Percentiles rank a stretch among this genome's conserved stretches.
Conservation (phyloP, 1,140 invertebrate species). For the Palaemon carinicauda region DNA sequence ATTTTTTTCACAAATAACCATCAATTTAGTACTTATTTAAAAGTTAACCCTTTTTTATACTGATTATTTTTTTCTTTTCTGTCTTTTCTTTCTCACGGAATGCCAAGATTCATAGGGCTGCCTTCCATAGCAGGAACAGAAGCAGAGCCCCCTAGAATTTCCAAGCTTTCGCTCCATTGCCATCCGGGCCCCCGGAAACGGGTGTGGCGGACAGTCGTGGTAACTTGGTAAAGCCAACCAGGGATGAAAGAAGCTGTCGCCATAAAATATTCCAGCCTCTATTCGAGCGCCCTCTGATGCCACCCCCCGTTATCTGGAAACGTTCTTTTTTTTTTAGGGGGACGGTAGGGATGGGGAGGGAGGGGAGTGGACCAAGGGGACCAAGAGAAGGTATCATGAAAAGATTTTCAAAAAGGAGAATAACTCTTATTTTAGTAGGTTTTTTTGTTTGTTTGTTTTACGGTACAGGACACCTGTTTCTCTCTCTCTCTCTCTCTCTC, state of each 20-base stretch:
- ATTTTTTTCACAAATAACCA: too few relatives aligned
- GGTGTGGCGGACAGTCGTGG: conserved; percentile 51
- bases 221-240: conserved; percentile 48
- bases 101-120: too few relatives aligned
- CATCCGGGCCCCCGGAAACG: too few relatives aligned
- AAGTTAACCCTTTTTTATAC: too few relatives aligned
- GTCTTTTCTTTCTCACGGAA: too few relatives aligned
- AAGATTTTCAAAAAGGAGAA: background rate
- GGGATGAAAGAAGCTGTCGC: conserved; percentile 51
- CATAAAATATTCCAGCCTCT: conserved; percentile 53
- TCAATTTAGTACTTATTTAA: too few relatives aligned
- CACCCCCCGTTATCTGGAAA: conserved; percentile 47
- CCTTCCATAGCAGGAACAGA: too few relatives aligned
- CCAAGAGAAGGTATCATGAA: background rate
- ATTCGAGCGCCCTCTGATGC: conserved; percentile 41
- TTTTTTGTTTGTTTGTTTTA: background rate
- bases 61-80: background rate
- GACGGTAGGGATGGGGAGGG: background rate
- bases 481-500: background rate
- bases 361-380: background rate
- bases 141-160: too few relatives aligned
- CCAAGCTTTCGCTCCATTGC: too few relatives aligned
- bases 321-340: background rate
- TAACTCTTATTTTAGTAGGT: background rate
- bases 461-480: too few relatives aligned